Base-by-base conservation (phyloP, 2,888 invertebrate genomes). In the Tigriopus californicus region DNA sequence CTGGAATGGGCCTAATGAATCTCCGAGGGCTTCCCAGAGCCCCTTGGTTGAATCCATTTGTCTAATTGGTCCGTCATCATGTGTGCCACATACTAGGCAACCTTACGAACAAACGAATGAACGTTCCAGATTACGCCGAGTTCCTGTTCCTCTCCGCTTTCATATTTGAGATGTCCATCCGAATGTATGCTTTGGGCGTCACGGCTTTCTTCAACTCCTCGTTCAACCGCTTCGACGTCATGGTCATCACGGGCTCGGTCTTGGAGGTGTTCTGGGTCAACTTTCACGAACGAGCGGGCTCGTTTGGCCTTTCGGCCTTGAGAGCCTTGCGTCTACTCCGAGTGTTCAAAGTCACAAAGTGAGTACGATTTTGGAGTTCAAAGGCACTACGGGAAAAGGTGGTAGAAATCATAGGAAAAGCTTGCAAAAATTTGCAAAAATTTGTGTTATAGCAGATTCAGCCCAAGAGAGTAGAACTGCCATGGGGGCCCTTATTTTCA, bases 161-260 rank as follows among this genome's bases (percentile, higher is more conserved):
- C 77, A 88, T 98, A 83, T 82, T 85, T 75, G 98, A 99, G 77
- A 97, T 98, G 95, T 83, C 91, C 75, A 81, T 99, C 70, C 98
- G 98, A 76, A 86, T 98, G 83, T 98, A 98, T 74, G 97, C 97
- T 65, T 79, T 98, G 70, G 97, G 98, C 67, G 87, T 91, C 66
- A 81, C 91, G 69, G 88, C 90, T 68, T 99, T 98, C 78, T 97
- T 97, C 76, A 92, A 92, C 76, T 97, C 95, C 66, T 90, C 95
- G 69, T 98, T 98, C 80, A 98, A 99, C 77, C 87, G 94, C 68
- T 98, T 98, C 77, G 98, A 99, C 79, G 98, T 95, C 77, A 89
- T 97, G 69, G 98, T 98, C 75, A 94, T 95, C 77, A 82, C 83
- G 70, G 95, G 94, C 71, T 95, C 95, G 74, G 91, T 95, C 74